Percentiles rank a stretch among this genome's conserved stretches.
phyloP scores from a whole-genome alignment of 2,888 invertebrate species.

The Sicus ferrugineus region DNA sequence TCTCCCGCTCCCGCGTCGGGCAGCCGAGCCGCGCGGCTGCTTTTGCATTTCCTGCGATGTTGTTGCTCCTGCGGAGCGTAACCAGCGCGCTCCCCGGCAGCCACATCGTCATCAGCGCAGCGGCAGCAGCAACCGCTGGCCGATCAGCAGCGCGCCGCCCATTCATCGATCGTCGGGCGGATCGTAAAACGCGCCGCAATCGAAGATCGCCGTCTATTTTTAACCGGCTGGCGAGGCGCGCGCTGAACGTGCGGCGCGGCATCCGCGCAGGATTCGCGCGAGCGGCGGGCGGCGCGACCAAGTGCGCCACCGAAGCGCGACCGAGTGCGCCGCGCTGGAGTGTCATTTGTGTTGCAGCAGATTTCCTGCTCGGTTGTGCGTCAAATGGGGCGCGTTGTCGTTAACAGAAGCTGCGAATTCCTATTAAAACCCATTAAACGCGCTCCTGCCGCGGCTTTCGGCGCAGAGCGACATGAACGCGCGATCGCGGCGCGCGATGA shows the following conservation, averaged over 20 bases:
- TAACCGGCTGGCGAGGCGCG: neutral
- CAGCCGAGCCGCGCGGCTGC: neutral
- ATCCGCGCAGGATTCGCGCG: slow-evolving; percentile 29
- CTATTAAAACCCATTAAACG: slow-evolving; percentile 19
- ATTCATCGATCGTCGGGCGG: slow-evolving; percentile 6
- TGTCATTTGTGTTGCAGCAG: slow-evolving; percentile 33
- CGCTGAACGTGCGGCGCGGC: slow-evolving; percentile 16
- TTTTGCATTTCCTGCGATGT: slow-evolving; percentile 48
- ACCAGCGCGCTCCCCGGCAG: slow-evolving; percentile 33
- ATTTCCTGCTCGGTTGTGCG: slow-evolving; percentile 25
- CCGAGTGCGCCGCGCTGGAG: slow-evolving; percentile 14
- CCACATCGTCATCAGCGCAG: neutral
- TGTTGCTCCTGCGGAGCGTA: slow-evolving; percentile 54
- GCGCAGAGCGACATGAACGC: neutral
- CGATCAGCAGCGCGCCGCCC: neutral
- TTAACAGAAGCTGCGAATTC: slow-evolving; percentile 13
- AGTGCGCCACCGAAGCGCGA: slow-evolving; percentile 5
- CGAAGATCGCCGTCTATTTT: neutral
- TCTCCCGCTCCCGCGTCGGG: neutral
- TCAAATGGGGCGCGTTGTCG: slow-evolving; percentile 20
- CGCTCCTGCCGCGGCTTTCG: neutral
- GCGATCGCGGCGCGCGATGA: neutral
- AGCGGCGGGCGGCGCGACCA: slow-evolving; percentile 1
- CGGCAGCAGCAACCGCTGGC: neutral
- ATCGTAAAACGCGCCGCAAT: slow-evolving; percentile 2